phyloP scores from a whole-genome alignment of 2,888 invertebrate species.

The Seira musarum region DNA sequence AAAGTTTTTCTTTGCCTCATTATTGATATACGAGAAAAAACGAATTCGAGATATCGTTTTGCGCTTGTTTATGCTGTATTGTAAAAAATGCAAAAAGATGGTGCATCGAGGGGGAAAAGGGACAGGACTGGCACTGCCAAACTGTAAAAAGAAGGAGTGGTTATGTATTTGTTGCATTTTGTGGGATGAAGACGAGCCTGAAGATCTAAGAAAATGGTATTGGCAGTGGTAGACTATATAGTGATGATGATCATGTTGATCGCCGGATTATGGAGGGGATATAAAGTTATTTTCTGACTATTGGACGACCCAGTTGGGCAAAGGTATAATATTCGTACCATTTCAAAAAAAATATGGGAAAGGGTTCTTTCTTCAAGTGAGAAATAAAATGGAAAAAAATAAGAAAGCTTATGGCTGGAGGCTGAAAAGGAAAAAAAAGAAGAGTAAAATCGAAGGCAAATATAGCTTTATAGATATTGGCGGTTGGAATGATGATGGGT shows the following conservation, averaged over 20 bases:
- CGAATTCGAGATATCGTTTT: not conserved
- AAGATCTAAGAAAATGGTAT: too few relatives aligned
- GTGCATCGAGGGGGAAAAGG: not conserved
- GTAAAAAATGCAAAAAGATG: not conserved
- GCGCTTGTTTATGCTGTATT: not conserved
- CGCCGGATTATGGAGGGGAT: not conserved
- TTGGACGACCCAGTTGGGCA: not conserved
- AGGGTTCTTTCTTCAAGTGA: not conserved
- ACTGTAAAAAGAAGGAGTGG: not conserved
- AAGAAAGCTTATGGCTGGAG: not conserved
- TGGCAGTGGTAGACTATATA: too few relatives aligned
- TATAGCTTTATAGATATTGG: constrained; percentile 8
- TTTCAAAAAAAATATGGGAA: not conserved
- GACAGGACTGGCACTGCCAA: not conserved
- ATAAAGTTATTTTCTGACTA: constrained; percentile 2
- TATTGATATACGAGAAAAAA: not conserved
- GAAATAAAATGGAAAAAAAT: constrained; percentile 4
- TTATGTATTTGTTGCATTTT: not conserved
- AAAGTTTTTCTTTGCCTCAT: not conserved
- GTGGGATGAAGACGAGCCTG: too few relatives aligned
- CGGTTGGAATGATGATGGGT: not conserved
- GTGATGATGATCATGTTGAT: not conserved
- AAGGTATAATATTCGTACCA: too few relatives aligned
- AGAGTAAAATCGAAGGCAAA: not conserved
- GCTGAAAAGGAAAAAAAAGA: not conserved